phyloP scores from a whole-genome alignment of 2,888 invertebrate species.

The Orthosia incerta region DNA sequence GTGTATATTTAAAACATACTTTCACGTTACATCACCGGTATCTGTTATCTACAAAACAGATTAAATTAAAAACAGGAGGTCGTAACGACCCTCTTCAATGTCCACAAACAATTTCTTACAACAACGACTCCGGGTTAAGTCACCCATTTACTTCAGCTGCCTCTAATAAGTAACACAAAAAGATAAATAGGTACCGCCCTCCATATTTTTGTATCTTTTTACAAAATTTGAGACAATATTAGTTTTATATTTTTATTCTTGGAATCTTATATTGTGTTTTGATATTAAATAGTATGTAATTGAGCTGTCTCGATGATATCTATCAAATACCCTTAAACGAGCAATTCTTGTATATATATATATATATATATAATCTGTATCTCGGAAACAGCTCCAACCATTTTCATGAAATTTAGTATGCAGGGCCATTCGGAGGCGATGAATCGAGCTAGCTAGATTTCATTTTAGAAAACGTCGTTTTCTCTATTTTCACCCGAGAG shows the following conservation, averaged over 20 bases:
- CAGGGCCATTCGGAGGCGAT: too few species aligned
- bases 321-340: too few species aligned
- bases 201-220: slow-evolving; percentile 29
- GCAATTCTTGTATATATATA: too few species aligned
- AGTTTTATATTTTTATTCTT: neutral
- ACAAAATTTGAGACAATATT: neutral
- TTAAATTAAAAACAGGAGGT: slow-evolving; percentile 59
- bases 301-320: neutral
- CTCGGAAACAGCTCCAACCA: too few species aligned
- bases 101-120: slow-evolving; percentile 59
- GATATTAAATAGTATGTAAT: neutral
- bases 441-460: too few species aligned
- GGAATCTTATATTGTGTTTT: neutral
- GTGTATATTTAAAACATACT: slow-evolving; percentile 24
- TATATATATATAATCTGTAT: too few species aligned
- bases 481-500: too few species aligned
- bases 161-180: slow-evolving; percentile 57
- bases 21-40: slow-evolving; percentile 32
- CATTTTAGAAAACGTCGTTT: too few species aligned
- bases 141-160: slow-evolving; percentile 61
- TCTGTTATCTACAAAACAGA: slow-evolving; percentile 46
- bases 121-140: slow-evolving; percentile 52
- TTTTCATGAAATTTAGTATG: too few species aligned
- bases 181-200: slow-evolving; percentile 38
- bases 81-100: slow-evolving; percentile 61